Base-by-base conservation (phyloP, 1,140 invertebrate genomes). In the Drosophila navojoa region DNA sequence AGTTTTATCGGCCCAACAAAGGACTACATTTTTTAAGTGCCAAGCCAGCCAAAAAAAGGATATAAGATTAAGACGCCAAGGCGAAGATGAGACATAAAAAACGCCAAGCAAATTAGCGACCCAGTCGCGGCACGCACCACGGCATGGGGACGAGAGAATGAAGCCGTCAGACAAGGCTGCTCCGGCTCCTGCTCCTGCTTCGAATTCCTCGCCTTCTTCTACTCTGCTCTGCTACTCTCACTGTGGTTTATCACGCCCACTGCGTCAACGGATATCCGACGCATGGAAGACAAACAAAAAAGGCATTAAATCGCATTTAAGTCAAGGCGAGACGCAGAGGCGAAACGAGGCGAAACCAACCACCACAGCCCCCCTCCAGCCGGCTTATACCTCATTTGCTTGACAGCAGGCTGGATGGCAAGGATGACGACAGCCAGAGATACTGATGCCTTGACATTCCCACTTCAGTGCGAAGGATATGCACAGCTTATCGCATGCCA, bases 301-400 rank as follows among this genome's bases (percentile, higher is more conserved):
- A 89, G 79, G 84, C 84, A 89, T 89, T 89, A 89, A 89, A 89
- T 89, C 84, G 84, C 84, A 89, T 89, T 89, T 89, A 89, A 89
- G 85, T 89, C 84, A 80, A 68, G 80, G 71, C 80, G 61, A 50
- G 61, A 71, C 11, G 52, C 42, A 53, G 53, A 49, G 77, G 40
- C 47, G 32, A 68, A 78, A 35, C 19, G 19, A 22, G 3, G 19
- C 19, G 19, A 22, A 22, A 22, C 50, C 54, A 60, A 57, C 67
- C 67, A 76, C 72, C 78, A 42, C 77, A 7, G 6, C 42, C 42
- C 49, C 49, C 49, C 50, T 42, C 38, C 47, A 7, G 45, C 45
- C 49, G 50, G 63, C 62, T 69, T 79, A 68, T 76, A 49, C 77
- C 71, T 69, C 64, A 76, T 63, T 63, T 78, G 58, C 66, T 44